phyloP scores from a whole-genome alignment of 2,888 invertebrate species.

The Lottia scabra region DNA sequence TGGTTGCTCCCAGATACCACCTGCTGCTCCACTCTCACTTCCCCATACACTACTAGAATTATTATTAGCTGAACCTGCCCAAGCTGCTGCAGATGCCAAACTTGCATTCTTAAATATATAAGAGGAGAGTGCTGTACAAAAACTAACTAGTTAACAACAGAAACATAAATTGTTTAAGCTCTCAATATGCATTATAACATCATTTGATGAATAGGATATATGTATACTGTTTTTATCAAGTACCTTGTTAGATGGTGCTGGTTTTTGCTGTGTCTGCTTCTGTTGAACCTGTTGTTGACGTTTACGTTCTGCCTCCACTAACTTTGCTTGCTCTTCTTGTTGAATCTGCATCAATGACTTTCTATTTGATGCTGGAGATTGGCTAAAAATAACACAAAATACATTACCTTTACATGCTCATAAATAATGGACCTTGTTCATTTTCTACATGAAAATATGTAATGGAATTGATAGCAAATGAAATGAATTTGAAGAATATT shows the following conservation, averaged over 20 bases:
- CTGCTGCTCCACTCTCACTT: constrained; percentile 57
- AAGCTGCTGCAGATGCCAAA: constrained; percentile 35
- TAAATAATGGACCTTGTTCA: too few species aligned
- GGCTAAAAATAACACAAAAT: not conserved
- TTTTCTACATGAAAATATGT: too few species aligned
- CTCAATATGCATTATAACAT: too few species aligned
- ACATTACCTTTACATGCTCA: too few species aligned
- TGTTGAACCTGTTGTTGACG: constrained; percentile 42
- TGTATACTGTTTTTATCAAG: not conserved
- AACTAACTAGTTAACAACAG: too few species aligned
- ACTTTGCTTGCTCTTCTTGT: constrained; percentile 77
- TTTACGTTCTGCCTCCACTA: constrained; percentile 73
- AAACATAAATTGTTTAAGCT: too few species aligned
- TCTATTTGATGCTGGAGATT: constrained; percentile 12
- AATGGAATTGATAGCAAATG: too few species aligned
- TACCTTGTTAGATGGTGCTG: not conserved
- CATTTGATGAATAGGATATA: too few species aligned
- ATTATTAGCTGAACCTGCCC: constrained; percentile 10
- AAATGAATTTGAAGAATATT: too few species aligned
- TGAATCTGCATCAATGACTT: constrained; percentile 86
- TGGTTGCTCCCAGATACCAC: constrained; percentile 14
- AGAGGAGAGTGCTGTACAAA: too few species aligned
- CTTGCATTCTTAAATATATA: constrained; percentile 35
- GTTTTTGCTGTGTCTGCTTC: not conserved
- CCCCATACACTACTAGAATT: constrained; percentile 73